Conservation (phyloP, 2,888 invertebrate species). For the Metallyticus violacea region DNA sequence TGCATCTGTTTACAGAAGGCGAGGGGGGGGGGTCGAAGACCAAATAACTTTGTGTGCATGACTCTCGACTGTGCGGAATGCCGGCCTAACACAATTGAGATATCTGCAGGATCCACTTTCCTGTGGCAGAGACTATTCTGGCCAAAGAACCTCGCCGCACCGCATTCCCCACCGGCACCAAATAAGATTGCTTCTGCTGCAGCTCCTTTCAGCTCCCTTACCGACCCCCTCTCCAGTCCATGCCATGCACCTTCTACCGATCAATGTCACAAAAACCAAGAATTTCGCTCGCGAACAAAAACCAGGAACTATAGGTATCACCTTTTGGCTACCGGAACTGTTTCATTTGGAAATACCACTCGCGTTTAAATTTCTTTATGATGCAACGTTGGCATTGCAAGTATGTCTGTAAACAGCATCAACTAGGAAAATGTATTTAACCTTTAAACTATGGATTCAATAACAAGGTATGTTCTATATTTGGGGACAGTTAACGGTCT, state of each 20-base stretch:
- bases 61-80: neutral
- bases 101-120: neutral
- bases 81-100: neutral
- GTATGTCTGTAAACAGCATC: no score
- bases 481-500: no score
- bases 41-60: conserved; percentile 1
- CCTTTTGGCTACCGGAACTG: neutral
- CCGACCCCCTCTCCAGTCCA: no score
- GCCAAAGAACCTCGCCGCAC: conserved; percentile 28
- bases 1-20: neutral
- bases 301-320: neutral
- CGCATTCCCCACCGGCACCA: conserved; percentile 32
- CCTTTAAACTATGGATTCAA: no score
- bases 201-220: neutral
- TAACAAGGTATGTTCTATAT: no score
- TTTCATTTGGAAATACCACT: neutral
- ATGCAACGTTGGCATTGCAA: neutral
- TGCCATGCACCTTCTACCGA: no score
- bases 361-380: neutral
- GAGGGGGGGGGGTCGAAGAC: neutral
- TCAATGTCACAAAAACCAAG: neutral
- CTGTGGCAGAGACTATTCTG: neutral
- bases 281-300: neutral
- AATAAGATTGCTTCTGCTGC: conserved; percentile 13
- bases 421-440: no score